A percentile compares a stretch with the other conserved stretches of the same genome.
Conservation (phyloP, 2,888 invertebrate genomes). For the Rosalia funebris region DNA sequence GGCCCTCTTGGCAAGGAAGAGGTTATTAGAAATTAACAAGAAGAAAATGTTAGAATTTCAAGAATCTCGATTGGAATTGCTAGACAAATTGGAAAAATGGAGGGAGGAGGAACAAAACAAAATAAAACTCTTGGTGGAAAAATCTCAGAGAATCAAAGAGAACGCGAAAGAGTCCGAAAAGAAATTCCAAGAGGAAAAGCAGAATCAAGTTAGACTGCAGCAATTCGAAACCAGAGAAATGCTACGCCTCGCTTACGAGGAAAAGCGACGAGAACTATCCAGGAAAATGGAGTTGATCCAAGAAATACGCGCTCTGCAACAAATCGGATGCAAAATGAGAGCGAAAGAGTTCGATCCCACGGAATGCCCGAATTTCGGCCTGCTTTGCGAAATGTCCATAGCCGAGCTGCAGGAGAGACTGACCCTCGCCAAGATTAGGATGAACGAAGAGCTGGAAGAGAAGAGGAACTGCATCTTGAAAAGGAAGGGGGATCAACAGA, state of each 20-base stretch:
- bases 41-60: slow-evolving; percentile 66
- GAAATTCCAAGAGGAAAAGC: slow-evolving; percentile 67
- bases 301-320: slow-evolving; percentile 61
- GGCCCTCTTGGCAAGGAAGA: slow-evolving; percentile 69
- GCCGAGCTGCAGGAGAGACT: slow-evolving; percentile 71
- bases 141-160: slow-evolving; percentile 63
- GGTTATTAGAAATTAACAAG: slow-evolving; percentile 65
- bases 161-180: slow-evolving; percentile 67
- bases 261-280: slow-evolving; percentile 58
- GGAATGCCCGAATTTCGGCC: slow-evolving; percentile 69
- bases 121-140: slow-evolving; percentile 66
- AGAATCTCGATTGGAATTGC: slow-evolving; percentile 65
- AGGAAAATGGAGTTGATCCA: slow-evolving; percentile 61
- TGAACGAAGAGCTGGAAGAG: slow-evolving; percentile 67
- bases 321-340: slow-evolving; percentile 54
- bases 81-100: slow-evolving; percentile 67
- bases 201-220: slow-evolving; percentile 64
- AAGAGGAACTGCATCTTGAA: slow-evolving; percentile 65
- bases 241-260: slow-evolving; percentile 51
- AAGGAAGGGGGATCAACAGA: slow-evolving; percentile 64
- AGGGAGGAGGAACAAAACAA: slow-evolving; percentile 65
- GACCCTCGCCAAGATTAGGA: slow-evolving; percentile 64
- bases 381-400: slow-evolving; percentile 74
- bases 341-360: slow-evolving; percentile 69
- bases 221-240: slow-evolving; percentile 66